Percentiles rank a stretch among this genome's conserved stretches.
Evolutionary conservation across 2,888 invertebrate species (phyloP).

Genomic region (Lacanobia wlatinum): DNA sequence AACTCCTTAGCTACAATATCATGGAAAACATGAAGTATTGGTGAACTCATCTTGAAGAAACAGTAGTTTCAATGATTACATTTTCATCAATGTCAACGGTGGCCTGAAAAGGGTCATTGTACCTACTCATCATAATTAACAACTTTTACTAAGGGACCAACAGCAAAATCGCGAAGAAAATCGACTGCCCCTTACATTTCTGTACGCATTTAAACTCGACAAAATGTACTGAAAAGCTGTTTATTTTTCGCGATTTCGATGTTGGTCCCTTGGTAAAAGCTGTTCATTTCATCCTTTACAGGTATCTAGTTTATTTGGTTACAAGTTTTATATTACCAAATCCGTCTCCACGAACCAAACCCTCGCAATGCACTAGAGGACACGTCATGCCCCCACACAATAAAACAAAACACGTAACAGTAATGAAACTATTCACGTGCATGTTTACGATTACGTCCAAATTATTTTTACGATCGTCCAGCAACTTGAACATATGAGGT

Average conservation of each 20-base stretch:
- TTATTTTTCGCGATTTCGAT: no score
- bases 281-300: no score
- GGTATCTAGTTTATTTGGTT: no score
- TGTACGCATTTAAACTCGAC: no score
- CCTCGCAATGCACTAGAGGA: neutral
- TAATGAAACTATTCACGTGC: constrained; percentile 8
- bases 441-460: constrained; percentile 21
- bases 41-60: neutral
- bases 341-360: neutral
- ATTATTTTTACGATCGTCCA: constrained; percentile 17
- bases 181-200: no score
- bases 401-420: neutral
- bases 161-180: no score
- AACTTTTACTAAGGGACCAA: no score
- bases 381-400: neutral
- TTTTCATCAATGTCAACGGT: no score
- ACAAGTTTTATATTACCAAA: neutral
- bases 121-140: no score
- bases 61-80: neutral
- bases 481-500: constrained; percentile 7
- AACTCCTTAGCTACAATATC: neutral
- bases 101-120: no score
- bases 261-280: no score
- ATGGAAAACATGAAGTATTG: neutral
- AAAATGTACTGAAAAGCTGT: no score